phyloP scores from a whole-genome alignment of 2,797 vertebrate species.

The Enteromius fasciolatus region DNA sequence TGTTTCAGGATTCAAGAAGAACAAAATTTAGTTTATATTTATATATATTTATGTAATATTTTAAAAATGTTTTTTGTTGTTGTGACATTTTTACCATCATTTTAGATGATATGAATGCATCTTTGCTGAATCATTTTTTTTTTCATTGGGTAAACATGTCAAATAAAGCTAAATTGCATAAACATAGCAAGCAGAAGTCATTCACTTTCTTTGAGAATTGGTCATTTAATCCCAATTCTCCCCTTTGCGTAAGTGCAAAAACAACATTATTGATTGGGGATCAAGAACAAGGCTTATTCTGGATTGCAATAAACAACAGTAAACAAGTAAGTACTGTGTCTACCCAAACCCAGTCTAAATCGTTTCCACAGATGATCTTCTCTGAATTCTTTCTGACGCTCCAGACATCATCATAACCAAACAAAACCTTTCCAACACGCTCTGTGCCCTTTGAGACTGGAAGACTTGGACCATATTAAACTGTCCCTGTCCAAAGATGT shows the following conservation, averaged over 20 bases:
- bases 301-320: background rate
- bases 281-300: background rate
- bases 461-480: background rate
- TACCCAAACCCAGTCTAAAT: constrained; percentile 1
- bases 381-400: constrained; percentile 16
- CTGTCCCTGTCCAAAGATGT: background rate
- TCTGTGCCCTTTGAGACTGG: background rate
- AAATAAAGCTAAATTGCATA: background rate
- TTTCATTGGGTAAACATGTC: background rate
- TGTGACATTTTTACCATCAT: background rate
- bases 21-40: background rate
- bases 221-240: background rate
- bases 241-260: background rate
- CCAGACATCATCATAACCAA: constrained; percentile 4
- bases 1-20: background rate
- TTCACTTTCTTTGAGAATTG: background rate
- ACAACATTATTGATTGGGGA: background rate
- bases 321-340: background rate
- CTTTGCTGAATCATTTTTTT: background rate
- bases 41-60: background rate
- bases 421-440: background rate
- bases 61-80: background rate
- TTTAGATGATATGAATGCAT: background rate
- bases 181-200: background rate
- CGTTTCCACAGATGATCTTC: constrained; percentile 36